Evolutionary conservation across 2,888 invertebrate species (phyloP).

Genomic region (Drosophila prostipennis): DNA sequence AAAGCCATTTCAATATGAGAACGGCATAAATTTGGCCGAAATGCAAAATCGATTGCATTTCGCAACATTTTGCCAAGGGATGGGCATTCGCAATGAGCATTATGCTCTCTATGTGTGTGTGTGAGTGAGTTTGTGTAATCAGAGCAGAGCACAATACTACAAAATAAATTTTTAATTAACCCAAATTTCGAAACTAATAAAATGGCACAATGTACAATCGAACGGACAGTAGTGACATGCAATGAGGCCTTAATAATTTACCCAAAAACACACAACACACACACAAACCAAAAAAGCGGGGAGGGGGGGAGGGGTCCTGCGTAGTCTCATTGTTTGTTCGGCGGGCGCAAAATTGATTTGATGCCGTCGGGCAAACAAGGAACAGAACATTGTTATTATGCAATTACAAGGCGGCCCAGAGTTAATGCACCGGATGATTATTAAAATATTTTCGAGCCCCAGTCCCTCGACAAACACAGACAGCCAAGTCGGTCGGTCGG

Average conservation of each 20-base stretch:
- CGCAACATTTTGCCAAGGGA: constrained; percentile 52
- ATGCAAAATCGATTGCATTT: constrained; percentile 69
- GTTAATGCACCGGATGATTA: constrained; percentile 72
- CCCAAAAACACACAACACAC: constrained; percentile 23
- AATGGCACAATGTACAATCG: constrained; percentile 51
- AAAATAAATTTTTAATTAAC: constrained; percentile 78
- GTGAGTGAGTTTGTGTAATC: constrained; percentile 2
- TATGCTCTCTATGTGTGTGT: neutral
- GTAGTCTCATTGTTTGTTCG: constrained; percentile 28
- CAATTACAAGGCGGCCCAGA: constrained; percentile 65
- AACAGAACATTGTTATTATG: constrained; percentile 68
- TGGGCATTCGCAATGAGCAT: constrained; percentile 45
- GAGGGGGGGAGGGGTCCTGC: neutral
- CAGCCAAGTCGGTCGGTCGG: neutral
- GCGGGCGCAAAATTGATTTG: constrained; percentile 48
- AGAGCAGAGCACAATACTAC: constrained; percentile 30
- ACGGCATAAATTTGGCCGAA: constrained; percentile 60
- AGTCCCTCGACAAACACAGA: constrained; percentile 20
- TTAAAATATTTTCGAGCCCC: constrained; percentile 63
- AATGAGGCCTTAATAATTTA: constrained; percentile 60
- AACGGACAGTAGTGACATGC: constrained; percentile 38
- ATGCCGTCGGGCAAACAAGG: constrained; percentile 43
- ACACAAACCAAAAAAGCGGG: neutral
- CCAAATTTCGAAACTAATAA: constrained; percentile 75
- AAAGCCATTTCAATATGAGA: constrained; percentile 59